These are phyloP conservation scores for Brachionus sp. DNA, from an alignment of 1,140 invertebrate species.

Conservation along the genomic window DNA sequence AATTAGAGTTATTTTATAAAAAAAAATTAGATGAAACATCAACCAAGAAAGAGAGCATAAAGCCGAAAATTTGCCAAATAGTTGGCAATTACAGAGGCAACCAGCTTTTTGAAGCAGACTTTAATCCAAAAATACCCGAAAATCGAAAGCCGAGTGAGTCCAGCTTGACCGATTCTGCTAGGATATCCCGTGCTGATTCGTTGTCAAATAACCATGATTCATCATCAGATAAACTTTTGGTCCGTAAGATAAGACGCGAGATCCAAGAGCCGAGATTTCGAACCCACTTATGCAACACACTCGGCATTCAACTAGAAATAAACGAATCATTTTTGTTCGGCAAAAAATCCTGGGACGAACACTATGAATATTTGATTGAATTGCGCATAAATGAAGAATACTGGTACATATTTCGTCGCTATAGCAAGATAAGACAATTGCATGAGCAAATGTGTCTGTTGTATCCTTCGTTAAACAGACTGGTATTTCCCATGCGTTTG, in stretches of 20 bases:
- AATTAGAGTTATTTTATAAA: neutral
- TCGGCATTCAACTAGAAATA: neutral
- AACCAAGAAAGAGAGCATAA: neutral
- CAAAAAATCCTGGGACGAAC: conserved; percentile 34
- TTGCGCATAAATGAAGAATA: conserved; percentile 13
- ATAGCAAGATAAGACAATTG: conserved; percentile 14
- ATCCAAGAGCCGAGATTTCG: neutral
- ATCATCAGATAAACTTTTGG: neutral
- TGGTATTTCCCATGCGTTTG: conserved; percentile 12
- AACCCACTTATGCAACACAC: neutral
- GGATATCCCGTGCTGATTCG: neutral
- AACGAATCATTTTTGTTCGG: conserved; percentile 27
- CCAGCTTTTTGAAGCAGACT: conserved; percentile 20
- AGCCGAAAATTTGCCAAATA: conserved; percentile 15
- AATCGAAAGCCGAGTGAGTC: neutral
- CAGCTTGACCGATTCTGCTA: neutral
- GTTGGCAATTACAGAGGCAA: conserved; percentile 7
- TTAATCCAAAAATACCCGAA: neutral
- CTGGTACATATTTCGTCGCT: conserved; percentile 20
- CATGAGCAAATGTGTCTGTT: conserved; percentile 31
- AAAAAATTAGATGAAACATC: neutral
- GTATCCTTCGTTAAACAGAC: conserved; percentile 9
- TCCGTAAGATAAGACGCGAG: neutral
- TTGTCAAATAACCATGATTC: neutral
- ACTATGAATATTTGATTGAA: conserved; percentile 39